These are phyloP conservation scores for Clupea harengus DNA, from an alignment of 2,113 vertebrate species.

Conservation along the genomic window DNA sequence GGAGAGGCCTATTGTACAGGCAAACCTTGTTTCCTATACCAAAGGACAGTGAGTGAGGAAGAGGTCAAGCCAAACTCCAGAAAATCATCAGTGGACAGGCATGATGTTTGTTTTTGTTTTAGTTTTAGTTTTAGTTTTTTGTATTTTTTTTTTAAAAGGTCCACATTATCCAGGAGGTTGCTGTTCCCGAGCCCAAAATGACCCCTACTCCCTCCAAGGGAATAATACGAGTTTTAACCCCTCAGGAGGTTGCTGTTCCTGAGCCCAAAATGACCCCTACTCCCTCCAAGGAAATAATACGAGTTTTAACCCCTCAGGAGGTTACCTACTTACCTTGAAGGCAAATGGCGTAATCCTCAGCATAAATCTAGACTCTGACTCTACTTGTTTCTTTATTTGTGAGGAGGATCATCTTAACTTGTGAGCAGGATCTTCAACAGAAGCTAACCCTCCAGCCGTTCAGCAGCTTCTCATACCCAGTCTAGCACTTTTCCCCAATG, in stretches of 20 bases:
- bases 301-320: background rate
- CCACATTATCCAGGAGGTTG: background rate
- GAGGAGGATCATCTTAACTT: no score
- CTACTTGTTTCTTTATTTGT: no score
- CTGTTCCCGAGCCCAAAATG: background rate
- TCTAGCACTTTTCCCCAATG: no score
- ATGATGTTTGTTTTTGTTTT: background rate
- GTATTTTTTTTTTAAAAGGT: no score
- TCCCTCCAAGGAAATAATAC: background rate
- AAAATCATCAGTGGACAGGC: background rate
- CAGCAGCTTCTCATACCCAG: no score
- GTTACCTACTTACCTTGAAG: no score
- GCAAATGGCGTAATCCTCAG: no score
- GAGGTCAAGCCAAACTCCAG: background rate
- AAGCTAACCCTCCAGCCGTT: no score
- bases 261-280: background rate
- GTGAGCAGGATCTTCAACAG: no score
- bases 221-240: background rate
- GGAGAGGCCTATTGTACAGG: background rate
- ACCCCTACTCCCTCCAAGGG: background rate
- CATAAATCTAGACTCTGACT: no score
- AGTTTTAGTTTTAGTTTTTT: no score
- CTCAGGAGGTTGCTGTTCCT: background rate
- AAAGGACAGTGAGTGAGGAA: background rate
- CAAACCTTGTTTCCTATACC: background rate